A percentile compares a stretch with the other conserved stretches of the same genome.
phyloP scores from a whole-genome alignment of 2,797 vertebrate genomes.

The Gephyroberyx darwinii region DNA sequence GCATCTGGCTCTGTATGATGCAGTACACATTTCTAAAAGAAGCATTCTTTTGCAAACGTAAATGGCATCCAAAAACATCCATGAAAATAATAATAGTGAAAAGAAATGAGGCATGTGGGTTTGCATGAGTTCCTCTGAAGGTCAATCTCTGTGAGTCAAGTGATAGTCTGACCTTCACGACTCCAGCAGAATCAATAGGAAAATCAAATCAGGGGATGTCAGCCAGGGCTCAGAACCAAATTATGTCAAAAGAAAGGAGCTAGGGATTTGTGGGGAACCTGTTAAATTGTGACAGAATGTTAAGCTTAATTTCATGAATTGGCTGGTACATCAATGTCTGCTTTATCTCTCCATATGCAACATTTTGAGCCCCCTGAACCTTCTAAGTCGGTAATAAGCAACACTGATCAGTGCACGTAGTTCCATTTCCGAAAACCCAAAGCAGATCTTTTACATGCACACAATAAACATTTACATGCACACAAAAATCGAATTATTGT shows the following conservation, averaged over 20 bases:
- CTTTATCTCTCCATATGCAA: slow-evolving; percentile 39
- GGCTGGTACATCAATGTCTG: slow-evolving; percentile 37
- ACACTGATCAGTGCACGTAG: slow-evolving; percentile 16
- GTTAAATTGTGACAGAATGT: slow-evolving; percentile 49
- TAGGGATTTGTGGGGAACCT: slow-evolving; percentile 47
- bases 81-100: slow-evolving; percentile 42
- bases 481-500: background rate
- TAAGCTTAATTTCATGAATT: slow-evolving; percentile 56
- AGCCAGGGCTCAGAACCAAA: slow-evolving; percentile 61
- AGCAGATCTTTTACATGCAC: background rate
- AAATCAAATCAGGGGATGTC: slow-evolving; percentile 73
- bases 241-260: slow-evolving; percentile 55
- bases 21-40: background rate
- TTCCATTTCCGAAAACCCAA: background rate
- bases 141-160: slow-evolving; percentile 61
- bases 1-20: background rate
- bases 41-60: background rate
- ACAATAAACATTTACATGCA: background rate
- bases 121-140: slow-evolving; percentile 64
- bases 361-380: background rate
- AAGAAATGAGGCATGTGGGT: slow-evolving; percentile 53
- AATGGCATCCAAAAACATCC: slow-evolving; percentile 18
- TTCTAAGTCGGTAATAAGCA: slow-evolving; percentile 27
- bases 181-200: slow-evolving; percentile 66
- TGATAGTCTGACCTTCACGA: slow-evolving; percentile 71